These are phyloP conservation scores for Clytia hemisphaerica DNA, from an alignment of 30 jellyfish, hydroid and myxozoan genomes.

Conservation along the genomic window DNA sequence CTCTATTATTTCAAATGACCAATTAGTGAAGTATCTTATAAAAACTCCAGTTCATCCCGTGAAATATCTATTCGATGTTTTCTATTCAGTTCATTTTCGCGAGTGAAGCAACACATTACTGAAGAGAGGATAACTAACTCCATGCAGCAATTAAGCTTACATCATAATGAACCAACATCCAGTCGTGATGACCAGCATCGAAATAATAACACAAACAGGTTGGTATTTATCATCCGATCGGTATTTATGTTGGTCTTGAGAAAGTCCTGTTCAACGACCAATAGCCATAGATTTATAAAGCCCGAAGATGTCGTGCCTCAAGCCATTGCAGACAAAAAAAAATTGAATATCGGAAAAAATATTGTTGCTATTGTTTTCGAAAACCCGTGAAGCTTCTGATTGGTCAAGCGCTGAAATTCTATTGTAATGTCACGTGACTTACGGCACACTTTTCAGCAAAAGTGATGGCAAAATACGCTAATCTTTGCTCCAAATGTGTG, in stretches of 20 bases:
- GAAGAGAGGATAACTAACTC: slow-evolving; percentile 31
- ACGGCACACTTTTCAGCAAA: too few relatives aligned
- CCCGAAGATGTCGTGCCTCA: background rate
- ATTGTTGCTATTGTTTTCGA: background rate
- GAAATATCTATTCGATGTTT: background rate
- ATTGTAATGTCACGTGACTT: too few relatives aligned
- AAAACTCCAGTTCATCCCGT: background rate
- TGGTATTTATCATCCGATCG: background rate
- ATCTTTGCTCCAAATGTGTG: too few relatives aligned
- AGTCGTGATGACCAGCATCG: background rate
- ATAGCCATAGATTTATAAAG: background rate
- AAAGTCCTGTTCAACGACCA: background rate
- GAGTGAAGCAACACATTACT: slow-evolving; percentile 30
- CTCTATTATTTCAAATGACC: too few relatives aligned
- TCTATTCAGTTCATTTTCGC: slow-evolving; percentile 1
- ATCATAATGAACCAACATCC: too few relatives aligned
- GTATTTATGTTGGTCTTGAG: background rate
- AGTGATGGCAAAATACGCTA: too few relatives aligned
- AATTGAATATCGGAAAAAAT: background rate
- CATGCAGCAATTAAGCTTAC: slow-evolving; percentile 21
- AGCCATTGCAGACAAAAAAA: background rate
- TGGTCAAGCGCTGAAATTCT: too few relatives aligned
- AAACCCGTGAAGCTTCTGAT: too few relatives aligned
- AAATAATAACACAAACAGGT: slow-evolving; percentile 18
- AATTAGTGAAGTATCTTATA: background rate